Evolutionary conservation across 2,113 vertebrate genomes (phyloP), one percentile per base, ranked within the genome.

Genomic region (Noturus placidus): DNA sequence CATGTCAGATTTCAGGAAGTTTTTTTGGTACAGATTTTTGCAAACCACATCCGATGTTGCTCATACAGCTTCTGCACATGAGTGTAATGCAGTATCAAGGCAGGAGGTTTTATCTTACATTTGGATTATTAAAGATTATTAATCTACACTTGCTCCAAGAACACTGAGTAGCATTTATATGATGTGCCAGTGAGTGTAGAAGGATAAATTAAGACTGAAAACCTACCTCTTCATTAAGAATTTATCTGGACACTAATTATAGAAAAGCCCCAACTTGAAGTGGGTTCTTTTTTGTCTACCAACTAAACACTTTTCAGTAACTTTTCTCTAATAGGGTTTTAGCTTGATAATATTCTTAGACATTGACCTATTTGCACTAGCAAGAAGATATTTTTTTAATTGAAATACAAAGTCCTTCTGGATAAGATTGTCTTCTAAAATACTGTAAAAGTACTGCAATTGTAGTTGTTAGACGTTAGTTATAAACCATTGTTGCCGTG

Each of bases 1-100:
- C 35, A 25, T 33, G 8, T 72, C 38, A 38, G 70, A 70, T 61
- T 57, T 52, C 61, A 87, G 69, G 67, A 74, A 83, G 54, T 74
- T 76, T 52, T 8, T 11, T 7, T 56, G 17, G 42, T 46, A 72
- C 50, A 10, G 20, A 35, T 42, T 77, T 84, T 57, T 59, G 27
- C 4, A 74, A 82, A 85, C 22, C n/a, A 22, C 67, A 63, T 52
- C 35, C 81, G 30, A 19, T 84, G 81, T 33, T 38, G 22, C 59
- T 56, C 20, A 35, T 50, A 25, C 25, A 15, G 27, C 27, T 86
- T 25, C 70, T 67, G 33, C 69, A 63, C 8, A 38, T 2, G 76
- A 78, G 46, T 78, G 8, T 78, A 52, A 52, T 9, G 76, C 46
- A 52, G 30, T n/a, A 52, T 5, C 46, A 7, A 5, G 25, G 25